Evolutionary conservation across 2,113 vertebrate genomes (phyloP), one percentile per base, ranked within the genome.

Genomic region (Xenopus laevis): DNA sequence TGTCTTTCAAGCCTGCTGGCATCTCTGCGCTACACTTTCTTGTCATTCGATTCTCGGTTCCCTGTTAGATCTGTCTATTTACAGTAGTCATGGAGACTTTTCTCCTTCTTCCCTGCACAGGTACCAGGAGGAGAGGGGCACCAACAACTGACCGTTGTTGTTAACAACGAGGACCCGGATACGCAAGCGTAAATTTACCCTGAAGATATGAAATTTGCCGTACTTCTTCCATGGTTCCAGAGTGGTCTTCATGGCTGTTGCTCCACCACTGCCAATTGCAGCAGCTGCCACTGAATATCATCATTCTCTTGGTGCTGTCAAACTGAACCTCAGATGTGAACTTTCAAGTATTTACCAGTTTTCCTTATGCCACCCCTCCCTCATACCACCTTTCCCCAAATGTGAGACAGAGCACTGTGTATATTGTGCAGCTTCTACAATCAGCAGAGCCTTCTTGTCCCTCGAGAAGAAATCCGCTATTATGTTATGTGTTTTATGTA

Each of bases 111-210:
- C 13, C 15, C 9, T 50, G 44, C 50, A 21, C 45, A 80, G 79
- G 77, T 78, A 0, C 79, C 79, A 5, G 72, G 64, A n/a, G 72
- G 75, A 13, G 20, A 21, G 1, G 17, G 30, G 4, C 71, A 76
- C 16, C 33, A 46, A 23, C 17, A 27, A 5, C 0, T 74, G 44
- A 9, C 47, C 13, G 58, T 9, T 11, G 58, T 9, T 11, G 52
- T 57, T 6, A 71, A 18, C 20, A 55, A 12, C 0, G 67, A 76
- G 27, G 79, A 78, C 11, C 60, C 30, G 0, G 72, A 72, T 63
- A 45, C 61, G 13, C 1, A 61, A 4, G 65, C 72, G 21, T 80
- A 64, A 65, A 7, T 10, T 4, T 7, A 12, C 44, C 64, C 18
- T 2, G n/a, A 3, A 16, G 2, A 15, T 18, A 5, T 33, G 27